phyloP scores from a whole-genome alignment of 2,888 invertebrate genomes.

The Galeopsomyia nigrocyanea region DNA sequence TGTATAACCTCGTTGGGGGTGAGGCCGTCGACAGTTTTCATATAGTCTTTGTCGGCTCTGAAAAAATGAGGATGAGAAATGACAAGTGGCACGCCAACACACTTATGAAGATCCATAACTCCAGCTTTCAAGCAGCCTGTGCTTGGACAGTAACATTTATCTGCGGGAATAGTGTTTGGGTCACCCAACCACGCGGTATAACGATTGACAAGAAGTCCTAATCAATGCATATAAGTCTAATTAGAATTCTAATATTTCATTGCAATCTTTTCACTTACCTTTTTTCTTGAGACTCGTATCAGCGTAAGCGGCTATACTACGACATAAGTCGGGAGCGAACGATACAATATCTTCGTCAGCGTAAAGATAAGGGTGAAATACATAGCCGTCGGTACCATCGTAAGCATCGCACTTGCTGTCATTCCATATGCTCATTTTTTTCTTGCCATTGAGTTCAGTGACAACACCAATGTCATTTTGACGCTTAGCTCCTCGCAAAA shows the following conservation, averaged over 20 bases:
- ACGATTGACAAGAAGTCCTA: slow-evolving; percentile 70
- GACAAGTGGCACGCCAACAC: slow-evolving; percentile 79
- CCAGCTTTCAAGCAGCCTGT: slow-evolving; percentile 81
- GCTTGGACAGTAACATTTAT: slow-evolving; percentile 72
- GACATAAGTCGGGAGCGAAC: too few relatives aligned
- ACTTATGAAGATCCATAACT: slow-evolving; percentile 77
- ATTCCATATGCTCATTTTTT: too few relatives aligned
- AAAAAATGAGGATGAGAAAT: slow-evolving; percentile 86
- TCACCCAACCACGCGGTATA: slow-evolving; percentile 82
- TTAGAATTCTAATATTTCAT: neutral
- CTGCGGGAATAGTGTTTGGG: slow-evolving; percentile 71
- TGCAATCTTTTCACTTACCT: neutral
- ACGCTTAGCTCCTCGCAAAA: too few relatives aligned
- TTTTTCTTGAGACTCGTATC: too few relatives aligned
- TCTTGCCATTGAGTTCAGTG: too few relatives aligned
- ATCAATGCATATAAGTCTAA: neutral
- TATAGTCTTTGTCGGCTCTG: slow-evolving; percentile 72
- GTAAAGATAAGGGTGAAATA: too few relatives aligned
- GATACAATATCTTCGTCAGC: too few relatives aligned
- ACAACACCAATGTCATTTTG: too few relatives aligned
- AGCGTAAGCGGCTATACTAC: neutral
- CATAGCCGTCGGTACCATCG: too few relatives aligned
- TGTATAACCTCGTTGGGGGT: slow-evolving; percentile 58
- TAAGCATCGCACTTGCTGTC: too few relatives aligned
- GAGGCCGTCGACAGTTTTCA: slow-evolving; percentile 58